Evolutionary conservation across 2,888 invertebrate species (phyloP).

Genomic region (Drosophila siamana): DNA sequence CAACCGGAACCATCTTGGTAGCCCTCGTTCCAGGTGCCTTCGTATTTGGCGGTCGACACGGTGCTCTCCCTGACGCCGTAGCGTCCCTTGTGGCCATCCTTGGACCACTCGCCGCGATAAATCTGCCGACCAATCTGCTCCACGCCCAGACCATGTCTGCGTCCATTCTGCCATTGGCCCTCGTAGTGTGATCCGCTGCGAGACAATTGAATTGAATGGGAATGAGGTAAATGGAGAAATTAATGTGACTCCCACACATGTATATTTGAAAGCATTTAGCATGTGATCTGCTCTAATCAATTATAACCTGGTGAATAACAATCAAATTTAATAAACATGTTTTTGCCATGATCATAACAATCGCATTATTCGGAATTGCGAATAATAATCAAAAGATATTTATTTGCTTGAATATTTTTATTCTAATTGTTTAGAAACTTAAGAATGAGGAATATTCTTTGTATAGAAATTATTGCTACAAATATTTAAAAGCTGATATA

Average conservation of each 20-base stretch:
- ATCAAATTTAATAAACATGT: neutral
- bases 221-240: too few species aligned
- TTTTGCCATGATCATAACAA: conserved; percentile 5
- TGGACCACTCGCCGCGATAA: conserved; percentile 98
- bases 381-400: conserved; percentile 2
- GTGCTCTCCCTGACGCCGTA: conserved; percentile 98
- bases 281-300: neutral
- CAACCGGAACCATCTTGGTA: conserved; percentile 99
- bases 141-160: conserved; percentile 98
- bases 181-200: conserved; percentile 96
- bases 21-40: conserved; percentile 99
- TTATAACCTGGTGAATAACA: conserved; percentile 7
- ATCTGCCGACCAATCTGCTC: conserved; percentile 98
- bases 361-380: neutral
- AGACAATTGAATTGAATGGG: neutral
- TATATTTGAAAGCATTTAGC: neutral
- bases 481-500: too few species aligned
- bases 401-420: neutral
- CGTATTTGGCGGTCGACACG: conserved; percentile 97
- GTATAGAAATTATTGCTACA: too few species aligned
- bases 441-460: neutral
- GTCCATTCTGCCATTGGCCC: conserved; percentile 99
- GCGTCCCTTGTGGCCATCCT: conserved; percentile 98
- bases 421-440: neutral
- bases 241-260: too few species aligned